Evolutionary conservation across 2,113 vertebrate species (phyloP).

Genomic region (Halichoeres trimaculatus): DNA sequence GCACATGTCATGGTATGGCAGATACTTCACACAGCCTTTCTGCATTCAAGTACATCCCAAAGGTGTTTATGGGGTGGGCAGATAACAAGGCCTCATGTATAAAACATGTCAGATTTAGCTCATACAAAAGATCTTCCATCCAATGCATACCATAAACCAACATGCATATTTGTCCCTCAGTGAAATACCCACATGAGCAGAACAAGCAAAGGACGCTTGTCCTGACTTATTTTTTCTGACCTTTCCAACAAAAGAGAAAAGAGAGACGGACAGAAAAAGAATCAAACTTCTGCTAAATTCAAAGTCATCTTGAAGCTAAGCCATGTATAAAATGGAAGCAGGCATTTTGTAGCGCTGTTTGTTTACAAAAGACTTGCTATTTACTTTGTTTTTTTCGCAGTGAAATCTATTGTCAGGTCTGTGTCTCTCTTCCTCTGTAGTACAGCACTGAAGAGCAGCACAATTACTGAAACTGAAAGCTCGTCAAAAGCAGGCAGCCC

Average conservation of each 20-base stretch:
- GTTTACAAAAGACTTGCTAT: not conserved
- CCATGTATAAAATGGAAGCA: not conserved
- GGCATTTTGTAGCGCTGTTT: not conserved
- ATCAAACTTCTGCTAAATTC: not conserved
- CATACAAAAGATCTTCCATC: not conserved
- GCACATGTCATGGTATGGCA: not conserved
- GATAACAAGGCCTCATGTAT: not conserved
- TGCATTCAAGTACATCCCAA: not conserved
- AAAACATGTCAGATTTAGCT: not conserved
- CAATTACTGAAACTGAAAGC: not conserved
- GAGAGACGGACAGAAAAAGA: too few species aligned
- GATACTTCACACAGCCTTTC: not conserved
- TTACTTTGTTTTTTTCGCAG: not conserved
- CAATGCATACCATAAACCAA: not conserved
- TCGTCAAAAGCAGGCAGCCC: not conserved
- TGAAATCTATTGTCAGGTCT: constrained; percentile 2
- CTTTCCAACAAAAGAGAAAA: not conserved
- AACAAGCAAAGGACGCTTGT: not conserved
- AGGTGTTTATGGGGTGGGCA: not conserved
- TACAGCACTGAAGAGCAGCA: not conserved
- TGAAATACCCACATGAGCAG: not conserved
- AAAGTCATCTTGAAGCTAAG: not conserved
- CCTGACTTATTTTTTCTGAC: not conserved
- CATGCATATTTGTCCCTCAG: not conserved
- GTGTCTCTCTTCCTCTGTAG: not conserved